Evolutionary conservation across 2,797 vertebrate genomes (phyloP).

Genomic region (Pelobates cultripes): DNA sequence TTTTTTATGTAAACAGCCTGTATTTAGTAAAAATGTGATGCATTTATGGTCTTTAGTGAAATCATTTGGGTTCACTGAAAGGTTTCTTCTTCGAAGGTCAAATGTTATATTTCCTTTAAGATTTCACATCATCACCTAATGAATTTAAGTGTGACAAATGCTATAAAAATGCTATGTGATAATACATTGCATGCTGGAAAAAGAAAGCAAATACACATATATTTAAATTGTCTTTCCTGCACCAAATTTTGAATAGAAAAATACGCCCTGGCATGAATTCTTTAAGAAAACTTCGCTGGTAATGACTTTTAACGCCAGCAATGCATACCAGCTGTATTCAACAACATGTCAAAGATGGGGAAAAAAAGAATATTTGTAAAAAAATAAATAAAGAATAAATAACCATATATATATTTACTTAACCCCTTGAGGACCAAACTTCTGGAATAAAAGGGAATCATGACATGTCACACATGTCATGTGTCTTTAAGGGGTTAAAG

Average conservation of each 20-base stretch:
- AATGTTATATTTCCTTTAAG: conserved; percentile 59
- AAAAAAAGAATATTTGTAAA: neutral
- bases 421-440: too few species aligned
- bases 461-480: too few species aligned
- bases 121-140: conserved; percentile 60
- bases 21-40: conserved; percentile 21
- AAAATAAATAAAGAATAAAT: neutral
- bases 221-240: neutral
- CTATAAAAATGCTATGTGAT: conserved; percentile 39
- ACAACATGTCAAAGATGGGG: neutral
- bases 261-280: neutral
- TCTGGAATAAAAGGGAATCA: too few species aligned
- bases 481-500: too few species aligned
- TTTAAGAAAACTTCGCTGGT: neutral
- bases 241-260: neutral
- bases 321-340: neutral
- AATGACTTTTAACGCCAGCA: neutral
- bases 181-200: conserved; percentile 29
- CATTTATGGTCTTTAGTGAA: conserved; percentile 56
- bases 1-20: conserved; percentile 26
- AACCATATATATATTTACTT: neutral
- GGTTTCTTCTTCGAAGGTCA: conserved; percentile 59
- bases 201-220: conserved; percentile 10
- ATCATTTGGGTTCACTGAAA: conserved; percentile 60
- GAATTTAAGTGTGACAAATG: conserved; percentile 62